Conservation (phyloP, 2,888 invertebrate genomes). For the Protonemura montana region DNA sequence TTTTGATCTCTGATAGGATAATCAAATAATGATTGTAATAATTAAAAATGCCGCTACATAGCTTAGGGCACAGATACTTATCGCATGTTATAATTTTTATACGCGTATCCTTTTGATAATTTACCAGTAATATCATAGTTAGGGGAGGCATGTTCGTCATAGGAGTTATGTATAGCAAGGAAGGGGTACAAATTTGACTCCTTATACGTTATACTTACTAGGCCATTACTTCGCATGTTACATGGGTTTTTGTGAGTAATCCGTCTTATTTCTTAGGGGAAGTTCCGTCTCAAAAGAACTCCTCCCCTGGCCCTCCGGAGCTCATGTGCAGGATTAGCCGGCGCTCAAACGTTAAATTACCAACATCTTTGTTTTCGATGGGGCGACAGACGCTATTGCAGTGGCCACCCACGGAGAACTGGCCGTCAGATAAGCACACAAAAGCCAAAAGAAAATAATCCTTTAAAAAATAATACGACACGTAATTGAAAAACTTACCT, state of each 20-base stretch:
- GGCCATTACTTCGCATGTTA: neutral
- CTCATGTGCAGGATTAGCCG: neutral
- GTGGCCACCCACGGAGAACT: slow-evolving; percentile 7
- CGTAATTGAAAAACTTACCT: neutral
- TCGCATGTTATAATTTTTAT: neutral
- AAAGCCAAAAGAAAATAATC: neutral
- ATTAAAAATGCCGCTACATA: neutral
- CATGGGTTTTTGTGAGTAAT: neutral
- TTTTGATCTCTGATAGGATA: slow-evolving; percentile 2
- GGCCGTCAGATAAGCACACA: slow-evolving; percentile 12
- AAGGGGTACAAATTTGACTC: neutral
- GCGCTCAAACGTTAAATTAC: neutral
- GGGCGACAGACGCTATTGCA: neutral
- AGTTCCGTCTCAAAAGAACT: neutral
- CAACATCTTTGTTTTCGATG: neutral
- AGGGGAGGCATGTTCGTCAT: neutral
- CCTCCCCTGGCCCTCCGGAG: neutral
- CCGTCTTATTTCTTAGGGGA: neutral
- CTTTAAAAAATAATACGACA: slow-evolving; percentile 25
- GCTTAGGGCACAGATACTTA: neutral
- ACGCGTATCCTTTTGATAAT: neutral
- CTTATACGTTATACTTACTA: neutral
- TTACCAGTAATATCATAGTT: neutral
- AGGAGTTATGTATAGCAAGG: neutral
- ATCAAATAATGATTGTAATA: neutral